Base-by-base conservation (phyloP, 2,797 vertebrate species). In the Coilia nasus region DNA sequence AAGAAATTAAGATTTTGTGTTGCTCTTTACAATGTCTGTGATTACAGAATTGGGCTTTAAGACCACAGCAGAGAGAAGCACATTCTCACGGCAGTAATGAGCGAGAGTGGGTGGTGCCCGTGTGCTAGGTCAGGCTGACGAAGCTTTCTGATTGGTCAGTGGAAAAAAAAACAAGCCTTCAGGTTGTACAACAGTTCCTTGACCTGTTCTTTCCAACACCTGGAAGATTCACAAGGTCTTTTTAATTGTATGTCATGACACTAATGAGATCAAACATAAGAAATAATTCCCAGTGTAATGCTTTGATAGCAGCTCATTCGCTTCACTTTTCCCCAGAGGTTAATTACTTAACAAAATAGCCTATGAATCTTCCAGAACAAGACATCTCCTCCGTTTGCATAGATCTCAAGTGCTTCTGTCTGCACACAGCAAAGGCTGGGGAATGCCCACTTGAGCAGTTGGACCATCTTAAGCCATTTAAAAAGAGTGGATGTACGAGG, bases 301-400 rank as follows among this genome's bases (percentile, higher is more conserved):
- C 67, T 75, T 75, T 75, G 67, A 75, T 75, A 75, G 71, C 17
- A 19, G 57, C 31, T 3, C 71, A 9, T 21, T 78, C 71, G 11
- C 31, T 10, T 78, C 7, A 2, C 17, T 44, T 78, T n/a, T 21
- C 71, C 71, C 71, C 19, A 9, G 71, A 78, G 71, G 44, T 78
- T 78, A 78, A 78, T 78, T 44, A 78, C 21, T 44, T 19, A 78
- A 44, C 71, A 78, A 78, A 78, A 78, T 78, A 78, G 71, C 71
- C 71, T 7, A 31, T 44, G 31, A 41, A 44, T 78, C 21, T 10
- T 6, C 50, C 50, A 17, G 71, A 78, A 78, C 35, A 35, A 78
- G 71, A 44, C 71, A 21, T 78, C 71, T 75, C 31, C 17, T 75
- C 25, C 1, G 64, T 75, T 11, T 10, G 2, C 71, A 14, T 10